Evolutionary conservation across 2,888 invertebrate genomes (phyloP).

Genomic region (Hyles lineata): DNA sequence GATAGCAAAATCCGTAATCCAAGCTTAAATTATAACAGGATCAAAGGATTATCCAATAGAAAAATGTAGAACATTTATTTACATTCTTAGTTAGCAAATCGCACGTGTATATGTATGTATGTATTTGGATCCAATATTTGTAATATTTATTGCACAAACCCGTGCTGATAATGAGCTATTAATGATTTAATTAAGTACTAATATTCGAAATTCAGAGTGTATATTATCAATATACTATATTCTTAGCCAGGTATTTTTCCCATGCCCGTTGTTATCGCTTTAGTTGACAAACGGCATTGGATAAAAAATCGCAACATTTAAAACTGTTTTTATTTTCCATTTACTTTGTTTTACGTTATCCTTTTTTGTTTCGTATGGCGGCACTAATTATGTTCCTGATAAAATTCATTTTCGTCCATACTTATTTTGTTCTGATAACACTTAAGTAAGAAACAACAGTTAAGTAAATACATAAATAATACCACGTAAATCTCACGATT

Average conservation of each 20-base stretch:
- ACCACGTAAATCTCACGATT: not conserved
- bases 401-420: not conserved
- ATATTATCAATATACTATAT: not conserved
- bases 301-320: slow-evolving; percentile 14
- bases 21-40: not conserved
- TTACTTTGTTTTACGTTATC: not conserved
- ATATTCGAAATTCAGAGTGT: no score
- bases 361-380: slow-evolving; percentile 13
- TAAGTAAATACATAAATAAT: not conserved
- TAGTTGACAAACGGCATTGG: not conserved
- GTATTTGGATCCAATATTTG: no score
- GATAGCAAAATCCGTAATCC: not conserved
- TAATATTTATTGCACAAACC: no score
- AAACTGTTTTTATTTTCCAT: not conserved
- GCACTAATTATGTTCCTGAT: not conserved
- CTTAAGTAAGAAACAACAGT: not conserved
- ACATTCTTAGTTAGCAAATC: no score
- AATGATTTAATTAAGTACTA: no score
- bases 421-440: not conserved
- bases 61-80: no score
- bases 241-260: not conserved
- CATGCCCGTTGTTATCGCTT: slow-evolving; percentile 12
- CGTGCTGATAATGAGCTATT: no score
- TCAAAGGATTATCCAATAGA: no score
- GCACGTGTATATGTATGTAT: no score